Evolutionary conservation across 2,113 vertebrate species (phyloP).

Genomic region (Hemiprocne comata): DNA sequence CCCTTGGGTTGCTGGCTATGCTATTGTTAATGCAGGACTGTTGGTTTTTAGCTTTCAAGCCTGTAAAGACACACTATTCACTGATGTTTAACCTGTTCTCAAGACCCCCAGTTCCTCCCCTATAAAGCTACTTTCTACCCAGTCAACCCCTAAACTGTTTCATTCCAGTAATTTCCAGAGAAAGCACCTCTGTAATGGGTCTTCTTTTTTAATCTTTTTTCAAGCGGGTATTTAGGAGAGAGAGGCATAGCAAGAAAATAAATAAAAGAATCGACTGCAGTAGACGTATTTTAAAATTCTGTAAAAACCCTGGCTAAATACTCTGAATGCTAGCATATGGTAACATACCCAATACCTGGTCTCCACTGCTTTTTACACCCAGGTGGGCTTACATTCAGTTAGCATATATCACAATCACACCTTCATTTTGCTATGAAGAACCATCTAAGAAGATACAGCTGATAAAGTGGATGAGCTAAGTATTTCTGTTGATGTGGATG

Average conservation of each 20-base stretch:
- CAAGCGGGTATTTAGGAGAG: not conserved
- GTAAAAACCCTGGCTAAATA: not conserved
- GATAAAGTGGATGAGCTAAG: not conserved
- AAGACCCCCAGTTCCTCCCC: not conserved
- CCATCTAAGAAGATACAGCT: not conserved
- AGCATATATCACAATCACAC: not conserved
- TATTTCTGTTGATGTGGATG: not conserved
- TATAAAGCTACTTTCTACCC: not conserved
- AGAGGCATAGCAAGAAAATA: not conserved
- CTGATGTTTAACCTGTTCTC: not conserved
- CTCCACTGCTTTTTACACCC: not conserved
- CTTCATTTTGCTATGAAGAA: not conserved
- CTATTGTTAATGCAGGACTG: not conserved
- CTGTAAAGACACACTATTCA: not conserved
- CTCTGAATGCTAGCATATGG: not conserved
- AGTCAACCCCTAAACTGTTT: not conserved
- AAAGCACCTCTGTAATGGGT: not conserved
- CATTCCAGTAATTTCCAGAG: not conserved
- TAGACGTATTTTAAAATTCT: not conserved
- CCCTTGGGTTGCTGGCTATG: not conserved
- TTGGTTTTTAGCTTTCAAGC: not conserved
- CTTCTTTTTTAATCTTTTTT: not conserved
- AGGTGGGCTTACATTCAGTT: not conserved
- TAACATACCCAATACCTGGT: not conserved
- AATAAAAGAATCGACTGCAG: not conserved